Base-by-base conservation (phyloP, 2,797 vertebrate genomes). In the Lithobates sylvaticus region DNA sequence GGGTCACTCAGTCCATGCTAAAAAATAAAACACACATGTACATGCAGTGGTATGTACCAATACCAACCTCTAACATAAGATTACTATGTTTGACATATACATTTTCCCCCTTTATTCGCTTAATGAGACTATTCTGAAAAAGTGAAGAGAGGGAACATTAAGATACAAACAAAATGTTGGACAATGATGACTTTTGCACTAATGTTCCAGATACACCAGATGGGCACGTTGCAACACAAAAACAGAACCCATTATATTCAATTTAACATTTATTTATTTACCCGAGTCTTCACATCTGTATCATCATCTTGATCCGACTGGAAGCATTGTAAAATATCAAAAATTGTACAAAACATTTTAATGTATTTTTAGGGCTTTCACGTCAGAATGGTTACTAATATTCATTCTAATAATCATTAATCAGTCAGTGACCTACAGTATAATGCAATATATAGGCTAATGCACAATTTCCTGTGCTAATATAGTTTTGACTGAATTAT, bases 31-130 rank as follows among this genome's bases (percentile, higher is more conserved):
- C 93, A 93, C 93, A 94, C 91, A 93, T 65, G 78, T 74, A 89
- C 94, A 95, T 95, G 94, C 95, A 95, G 91, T 93, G 93, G 91
- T 93, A 91, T 93, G 89, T 92, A 93, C 93, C 92, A 93, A 94
- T 96, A 99, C 97, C 95, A 97, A 99, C 97, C 98, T 99, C 97
- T 95, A 99, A 97, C 97, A 99, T 99, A 94, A 98, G 97, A 96
- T 99, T 98, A 97, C 97, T 97, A 96, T 99, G 98, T 96, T 95
- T 99, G 96, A 99, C 95, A 97, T 98, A 99, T 92, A 99, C 96
- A 94, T 97, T 97, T 94, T 98, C 97, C 94, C 97, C 97, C 95
- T 96, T 96, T 94, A 97, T 95, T 94, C 95, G 96, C 91, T 96
- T 97, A 97, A 97, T 95, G 95, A 97, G 97, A 96, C 96, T 98